These are phyloP conservation scores for Gymnocheta viridis DNA, from an alignment of 2,888 invertebrate species.

Conservation along the genomic window DNA sequence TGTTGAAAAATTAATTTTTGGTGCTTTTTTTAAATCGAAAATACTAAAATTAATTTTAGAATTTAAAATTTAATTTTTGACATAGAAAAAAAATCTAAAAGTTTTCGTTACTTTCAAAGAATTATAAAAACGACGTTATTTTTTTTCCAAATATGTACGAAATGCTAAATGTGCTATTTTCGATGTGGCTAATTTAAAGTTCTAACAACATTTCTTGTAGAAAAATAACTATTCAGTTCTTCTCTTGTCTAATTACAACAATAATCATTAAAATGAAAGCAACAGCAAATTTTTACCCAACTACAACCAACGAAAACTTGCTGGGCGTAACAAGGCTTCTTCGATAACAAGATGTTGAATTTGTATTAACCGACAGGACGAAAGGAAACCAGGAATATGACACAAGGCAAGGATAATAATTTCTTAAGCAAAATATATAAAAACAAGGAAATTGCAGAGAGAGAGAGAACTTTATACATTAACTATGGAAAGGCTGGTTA, in stretches of 20 bases:
- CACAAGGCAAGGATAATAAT: constrained; percentile 10
- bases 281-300: constrained; percentile 18
- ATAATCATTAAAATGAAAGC: constrained; percentile 60
- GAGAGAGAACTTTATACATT: constrained; percentile 54
- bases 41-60: too few relatives aligned
- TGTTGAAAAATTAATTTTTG: too few relatives aligned
- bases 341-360: constrained; percentile 49
- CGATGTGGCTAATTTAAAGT: constrained; percentile 14
- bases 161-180: too few relatives aligned
- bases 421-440: constrained; percentile 6
- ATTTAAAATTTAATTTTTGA: too few relatives aligned
- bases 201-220: too few relatives aligned
- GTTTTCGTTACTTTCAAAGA: too few relatives aligned
- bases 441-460: not conserved
- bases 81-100: too few relatives aligned
- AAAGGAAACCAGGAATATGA: not conserved
- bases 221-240: constrained; percentile 31
- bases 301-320: not conserved
- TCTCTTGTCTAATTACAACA: constrained; percentile 52
- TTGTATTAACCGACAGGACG: not conserved
- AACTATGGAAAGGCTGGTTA: constrained; percentile 47
- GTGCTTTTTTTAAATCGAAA: too few relatives aligned
- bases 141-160: too few relatives aligned
- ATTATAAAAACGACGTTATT: too few relatives aligned
- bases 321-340: constrained; percentile 15